Evolutionary conservation across 2,113 vertebrate species (phyloP).

Genomic region (Alaudala cheleensis): DNA sequence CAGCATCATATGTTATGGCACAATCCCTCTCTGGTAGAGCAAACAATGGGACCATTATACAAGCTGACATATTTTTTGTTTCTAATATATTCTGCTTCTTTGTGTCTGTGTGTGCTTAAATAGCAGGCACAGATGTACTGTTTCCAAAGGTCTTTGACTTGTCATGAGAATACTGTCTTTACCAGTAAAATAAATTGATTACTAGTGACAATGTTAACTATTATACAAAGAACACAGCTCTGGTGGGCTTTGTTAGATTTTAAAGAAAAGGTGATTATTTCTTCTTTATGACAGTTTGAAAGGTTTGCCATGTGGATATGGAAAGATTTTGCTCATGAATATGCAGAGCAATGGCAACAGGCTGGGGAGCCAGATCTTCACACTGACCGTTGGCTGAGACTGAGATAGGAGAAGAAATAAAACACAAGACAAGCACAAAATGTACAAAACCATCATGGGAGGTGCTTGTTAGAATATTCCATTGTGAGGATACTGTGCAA

Average conservation of each 20-base stretch:
- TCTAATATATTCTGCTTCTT: constrained; percentile 76
- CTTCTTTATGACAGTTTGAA: constrained; percentile 72
- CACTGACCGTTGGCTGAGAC: constrained; percentile 36
- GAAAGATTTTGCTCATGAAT: constrained; percentile 67
- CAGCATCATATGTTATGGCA: constrained; percentile 68
- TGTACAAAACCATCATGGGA: not conserved
- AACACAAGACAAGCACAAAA: not conserved
- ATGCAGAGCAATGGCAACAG: constrained; percentile 52
- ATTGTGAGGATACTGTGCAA: not conserved
- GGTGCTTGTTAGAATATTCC: not conserved
- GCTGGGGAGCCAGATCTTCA: constrained; percentile 17
- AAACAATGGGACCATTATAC: constrained; percentile 74
- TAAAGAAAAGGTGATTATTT: constrained; percentile 69
- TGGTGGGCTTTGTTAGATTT: constrained; percentile 62
- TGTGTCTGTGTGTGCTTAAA: constrained; percentile 74
- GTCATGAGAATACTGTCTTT: constrained; percentile 71
- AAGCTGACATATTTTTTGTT: constrained; percentile 78
- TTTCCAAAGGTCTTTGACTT: constrained; percentile 78
- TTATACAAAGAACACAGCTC: constrained; percentile 55
- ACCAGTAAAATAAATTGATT: constrained; percentile 68
- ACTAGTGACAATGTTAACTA: constrained; percentile 64
- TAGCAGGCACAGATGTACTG: constrained; percentile 76
- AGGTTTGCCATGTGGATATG: constrained; percentile 66
- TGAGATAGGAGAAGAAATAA: not conserved
- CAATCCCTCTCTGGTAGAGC: constrained; percentile 68